These are phyloP conservation scores for Drosophila dunni DNA, from an alignment of 1,140 invertebrate genomes.

Conservation along the genomic window DNA sequence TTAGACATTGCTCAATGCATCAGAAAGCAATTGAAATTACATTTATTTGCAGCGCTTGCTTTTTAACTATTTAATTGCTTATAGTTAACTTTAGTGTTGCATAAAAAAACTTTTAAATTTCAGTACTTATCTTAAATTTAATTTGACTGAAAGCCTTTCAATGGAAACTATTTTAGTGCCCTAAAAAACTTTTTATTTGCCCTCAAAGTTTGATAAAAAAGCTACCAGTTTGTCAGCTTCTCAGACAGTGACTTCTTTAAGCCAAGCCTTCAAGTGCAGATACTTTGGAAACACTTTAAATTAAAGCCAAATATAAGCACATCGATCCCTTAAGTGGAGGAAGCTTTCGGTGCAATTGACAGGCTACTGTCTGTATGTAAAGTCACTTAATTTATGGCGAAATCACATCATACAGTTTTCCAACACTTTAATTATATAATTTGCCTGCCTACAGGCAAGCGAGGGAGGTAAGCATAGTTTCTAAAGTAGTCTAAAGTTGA, in stretches of 20 bases:
- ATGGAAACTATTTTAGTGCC: no score
- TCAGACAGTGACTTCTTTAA: neutral
- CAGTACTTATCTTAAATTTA: no score
- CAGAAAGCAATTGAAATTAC: neutral
- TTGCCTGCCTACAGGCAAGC: neutral
- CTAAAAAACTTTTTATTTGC: no score
- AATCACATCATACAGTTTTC: neutral
- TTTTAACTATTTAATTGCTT: no score
- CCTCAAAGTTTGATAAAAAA: no score
- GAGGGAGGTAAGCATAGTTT: neutral
- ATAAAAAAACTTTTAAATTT: neutral
- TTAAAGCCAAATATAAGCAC: slow-evolving; percentile 1
- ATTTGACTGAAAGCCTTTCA: no score
- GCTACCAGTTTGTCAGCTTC: neutral
- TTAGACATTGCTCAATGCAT: neutral
- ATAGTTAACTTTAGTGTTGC: no score
- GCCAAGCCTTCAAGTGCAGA: neutral
- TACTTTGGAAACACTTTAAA: neutral
- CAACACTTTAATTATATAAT: slow-evolving; percentile 18
- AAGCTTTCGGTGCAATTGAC: slow-evolving; percentile 30
- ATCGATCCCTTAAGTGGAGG: slow-evolving; percentile 12
- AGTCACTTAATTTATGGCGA: slow-evolving; percentile 10
- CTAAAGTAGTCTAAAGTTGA: no score
- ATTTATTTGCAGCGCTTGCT: no score
- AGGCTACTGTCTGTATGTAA: slow-evolving; percentile 9